These are phyloP conservation scores for Formica aserva DNA, from an alignment of 2,888 invertebrate genomes.

Conservation along the genomic window DNA sequence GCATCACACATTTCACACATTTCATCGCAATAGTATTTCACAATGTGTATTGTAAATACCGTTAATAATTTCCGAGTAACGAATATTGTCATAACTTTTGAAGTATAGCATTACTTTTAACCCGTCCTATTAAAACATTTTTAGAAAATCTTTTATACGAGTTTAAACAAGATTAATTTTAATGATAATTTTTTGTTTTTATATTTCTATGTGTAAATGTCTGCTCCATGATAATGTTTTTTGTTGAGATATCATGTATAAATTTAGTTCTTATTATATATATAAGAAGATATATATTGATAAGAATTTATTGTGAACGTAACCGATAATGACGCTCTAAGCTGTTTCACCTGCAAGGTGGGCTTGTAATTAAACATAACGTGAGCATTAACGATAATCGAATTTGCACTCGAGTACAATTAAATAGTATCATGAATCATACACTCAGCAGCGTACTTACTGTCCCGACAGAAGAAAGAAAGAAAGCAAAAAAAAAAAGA, in stretches of 20 bases:
- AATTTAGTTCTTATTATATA: constrained; percentile 80
- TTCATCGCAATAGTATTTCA: constrained; percentile 59
- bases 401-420: constrained; percentile 82
- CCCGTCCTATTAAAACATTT: constrained; percentile 78
- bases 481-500: neutral
- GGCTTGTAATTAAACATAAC: constrained; percentile 69
- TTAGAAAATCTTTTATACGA: constrained; percentile 79
- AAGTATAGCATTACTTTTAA: constrained; percentile 75
- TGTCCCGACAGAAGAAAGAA: constrained; percentile 66
- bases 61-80: constrained; percentile 58
- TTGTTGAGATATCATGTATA: constrained; percentile 84
- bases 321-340: constrained; percentile 73
- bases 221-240: constrained; percentile 83
- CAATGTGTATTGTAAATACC: constrained; percentile 58
- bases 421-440: constrained; percentile 79
- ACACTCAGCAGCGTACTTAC: constrained; percentile 83
- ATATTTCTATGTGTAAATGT: constrained; percentile 85
- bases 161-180: constrained; percentile 81
- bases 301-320: constrained; percentile 76
- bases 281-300: constrained; percentile 72
- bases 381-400: constrained; percentile 74
- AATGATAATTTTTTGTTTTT: constrained; percentile 82
- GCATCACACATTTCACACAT: constrained; percentile 51
- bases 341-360: constrained; percentile 55
- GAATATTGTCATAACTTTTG: constrained; percentile 57